Base-by-base conservation (phyloP, 2,797 vertebrate species). In the Vireo griseus region DNA sequence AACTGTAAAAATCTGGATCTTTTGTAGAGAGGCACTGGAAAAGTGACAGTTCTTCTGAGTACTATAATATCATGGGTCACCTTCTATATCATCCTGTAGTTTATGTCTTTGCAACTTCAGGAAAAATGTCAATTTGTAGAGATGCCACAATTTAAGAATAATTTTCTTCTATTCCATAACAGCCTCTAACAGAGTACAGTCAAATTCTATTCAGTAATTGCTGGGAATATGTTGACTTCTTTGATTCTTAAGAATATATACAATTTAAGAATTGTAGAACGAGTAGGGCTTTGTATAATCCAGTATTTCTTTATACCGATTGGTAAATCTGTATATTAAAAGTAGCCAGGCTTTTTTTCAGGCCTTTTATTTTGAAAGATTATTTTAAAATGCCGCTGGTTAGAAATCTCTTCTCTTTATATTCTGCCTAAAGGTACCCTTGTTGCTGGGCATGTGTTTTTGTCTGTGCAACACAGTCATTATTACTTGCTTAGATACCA, bases 311-410 rank as follows among this genome's bases (percentile, higher is more conserved):
- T 52, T 52, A 37, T 37, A 33, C 5, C 35, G 3, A 24, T 10
- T 28, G 8, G 3, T 42, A n/a, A 73, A 63, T 40, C 2, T 50
- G 28, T 62, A 37, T 24, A 24, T 39, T 66, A 42, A 61, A 73
- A 45, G 19, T 52, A 69, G 40, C 21, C 12, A 65, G 21, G 5
- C 0, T 31, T 48, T 67, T 61, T 24, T 11, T 3, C 3, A 0
- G 2, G 22, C 5, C 22, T 80, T 25, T 69, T 92, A 12, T 28
- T 47, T 48, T 78, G 14, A 73, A 61, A 61, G 16, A 4, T 31
- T 62, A 14, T 66, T 94, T 71, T 68, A 63, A 52, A 83, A 83
- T 68, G 10, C 5, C 5, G 40, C 28, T 35, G 18, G 8, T 48
- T 59, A 63, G 13, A 86, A 80, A 83, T 45, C 0, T 57, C 1